Conservation (phyloP, 2,113 vertebrate genomes). For the Myiopsitta monachus region DNA sequence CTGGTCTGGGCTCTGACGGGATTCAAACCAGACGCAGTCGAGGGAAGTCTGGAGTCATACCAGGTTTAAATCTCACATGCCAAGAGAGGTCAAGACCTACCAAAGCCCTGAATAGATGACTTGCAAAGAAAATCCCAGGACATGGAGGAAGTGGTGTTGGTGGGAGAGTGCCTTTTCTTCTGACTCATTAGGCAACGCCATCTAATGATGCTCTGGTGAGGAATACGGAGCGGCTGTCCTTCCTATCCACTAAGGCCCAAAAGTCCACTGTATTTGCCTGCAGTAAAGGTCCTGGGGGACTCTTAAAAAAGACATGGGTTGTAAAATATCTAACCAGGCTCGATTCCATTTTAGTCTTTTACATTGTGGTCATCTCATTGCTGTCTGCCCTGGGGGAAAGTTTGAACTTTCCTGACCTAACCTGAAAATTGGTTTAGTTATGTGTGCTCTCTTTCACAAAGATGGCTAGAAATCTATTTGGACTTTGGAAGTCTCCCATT, state of each 20-base stretch:
- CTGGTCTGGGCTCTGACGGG: neutral
- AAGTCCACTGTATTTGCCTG: neutral
- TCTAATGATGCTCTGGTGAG: neutral
- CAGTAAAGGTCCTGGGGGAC: neutral
- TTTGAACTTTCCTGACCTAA: neutral
- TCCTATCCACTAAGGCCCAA: neutral
- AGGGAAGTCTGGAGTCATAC: constrained; percentile 30
- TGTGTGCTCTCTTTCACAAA: neutral
- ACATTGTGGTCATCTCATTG: neutral
- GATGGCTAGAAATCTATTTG: neutral
- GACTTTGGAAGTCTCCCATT: neutral
- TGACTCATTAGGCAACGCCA: neutral
- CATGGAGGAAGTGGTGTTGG: neutral
- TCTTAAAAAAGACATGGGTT: neutral
- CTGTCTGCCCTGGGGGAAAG: neutral
- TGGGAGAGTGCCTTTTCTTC: constrained; percentile 4
- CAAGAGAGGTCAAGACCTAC: constrained; percentile 46
- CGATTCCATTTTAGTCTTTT: neutral
- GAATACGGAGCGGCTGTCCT: accelerated
- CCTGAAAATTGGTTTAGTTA: neutral
- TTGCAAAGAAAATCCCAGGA: constrained; percentile 20
- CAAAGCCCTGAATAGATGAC: neutral
- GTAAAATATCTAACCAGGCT: neutral
- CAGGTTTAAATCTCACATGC: constrained; percentile 21
- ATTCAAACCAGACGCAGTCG: neutral